phyloP scores from a whole-genome alignment of 2,888 invertebrate species.

The Mechanitis messenoides region DNA sequence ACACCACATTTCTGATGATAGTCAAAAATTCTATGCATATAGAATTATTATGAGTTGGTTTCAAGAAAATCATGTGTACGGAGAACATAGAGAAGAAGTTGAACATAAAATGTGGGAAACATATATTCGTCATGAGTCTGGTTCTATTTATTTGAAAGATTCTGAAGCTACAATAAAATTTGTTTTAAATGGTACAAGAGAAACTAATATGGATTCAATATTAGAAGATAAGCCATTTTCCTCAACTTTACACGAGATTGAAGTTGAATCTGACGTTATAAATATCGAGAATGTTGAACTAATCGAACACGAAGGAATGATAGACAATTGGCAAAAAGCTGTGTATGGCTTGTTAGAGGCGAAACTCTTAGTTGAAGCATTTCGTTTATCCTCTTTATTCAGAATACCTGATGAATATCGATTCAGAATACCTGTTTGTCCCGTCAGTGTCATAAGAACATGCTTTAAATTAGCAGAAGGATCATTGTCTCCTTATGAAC shows the following conservation, averaged over 20 bases:
- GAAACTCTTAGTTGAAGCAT: constrained; percentile 77
- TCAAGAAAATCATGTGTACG: constrained; percentile 60
- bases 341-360: constrained; percentile 75
- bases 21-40: constrained; percentile 73
- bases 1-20: constrained; percentile 58
- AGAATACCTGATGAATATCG: constrained; percentile 61
- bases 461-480: constrained; percentile 81
- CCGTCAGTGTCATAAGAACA: constrained; percentile 77
- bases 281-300: constrained; percentile 58
- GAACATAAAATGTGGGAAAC: constrained; percentile 70
- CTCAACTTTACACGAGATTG: constrained; percentile 59
- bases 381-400: constrained; percentile 76
- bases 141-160: constrained; percentile 38
- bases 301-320: constrained; percentile 57
- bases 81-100: constrained; percentile 55
- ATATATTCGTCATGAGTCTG: constrained; percentile 40
- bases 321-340: constrained; percentile 64
- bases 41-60: constrained; percentile 70
- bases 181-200: constrained; percentile 59
- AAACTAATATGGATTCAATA: constrained; percentile 46
- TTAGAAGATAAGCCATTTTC: constrained; percentile 57
- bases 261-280: constrained; percentile 63
- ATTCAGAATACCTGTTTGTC: constrained; percentile 57
- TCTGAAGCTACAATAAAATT: constrained; percentile 57
- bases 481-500: constrained; percentile 76